phyloP scores from a whole-genome alignment of 2,888 invertebrate species.

The Drosophila gaucha region DNA sequence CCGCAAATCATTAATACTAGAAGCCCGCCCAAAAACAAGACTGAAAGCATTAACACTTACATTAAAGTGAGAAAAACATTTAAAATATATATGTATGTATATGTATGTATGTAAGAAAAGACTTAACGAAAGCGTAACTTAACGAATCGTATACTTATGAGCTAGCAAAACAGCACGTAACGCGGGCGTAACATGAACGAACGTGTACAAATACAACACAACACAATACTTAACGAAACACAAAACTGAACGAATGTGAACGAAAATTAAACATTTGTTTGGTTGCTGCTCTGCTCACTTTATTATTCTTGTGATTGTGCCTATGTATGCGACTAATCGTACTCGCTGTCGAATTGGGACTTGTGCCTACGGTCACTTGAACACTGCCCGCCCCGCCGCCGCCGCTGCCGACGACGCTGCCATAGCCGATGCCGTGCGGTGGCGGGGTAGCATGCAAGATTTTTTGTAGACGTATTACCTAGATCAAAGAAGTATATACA shows the following conservation, averaged over 20 bases:
- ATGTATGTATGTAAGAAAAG: neutral
- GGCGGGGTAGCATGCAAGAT: constrained; percentile 89
- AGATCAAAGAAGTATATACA: constrained; percentile 73
- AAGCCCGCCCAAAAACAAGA: constrained; percentile 22
- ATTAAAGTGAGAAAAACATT: neutral
- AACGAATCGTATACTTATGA: constrained; percentile 13
- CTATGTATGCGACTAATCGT: constrained; percentile 84
- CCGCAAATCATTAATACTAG: neutral
- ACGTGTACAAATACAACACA: constrained; percentile 17
- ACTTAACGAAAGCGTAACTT: constrained; percentile 8
- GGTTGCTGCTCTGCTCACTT: constrained; percentile 82
- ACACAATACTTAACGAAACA: constrained; percentile 23
- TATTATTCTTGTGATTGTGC: constrained; percentile 82
- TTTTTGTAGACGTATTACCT: constrained; percentile 93
- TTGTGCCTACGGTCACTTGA: constrained; percentile 84
- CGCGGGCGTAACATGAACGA: constrained; percentile 17
- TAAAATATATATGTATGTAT: neutral
- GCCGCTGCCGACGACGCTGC: constrained; percentile 67
- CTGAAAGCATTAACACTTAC: constrained; percentile 8
- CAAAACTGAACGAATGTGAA: constrained; percentile 38
- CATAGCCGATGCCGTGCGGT: constrained; percentile 72
- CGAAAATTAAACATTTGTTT: constrained; percentile 38
- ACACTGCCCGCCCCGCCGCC: constrained; percentile 83
- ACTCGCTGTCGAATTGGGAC: constrained; percentile 83
- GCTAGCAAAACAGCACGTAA: constrained; percentile 10